phyloP scores from a whole-genome alignment of 2,113 vertebrate genomes.

The Shinisaurus crocodilurus region DNA sequence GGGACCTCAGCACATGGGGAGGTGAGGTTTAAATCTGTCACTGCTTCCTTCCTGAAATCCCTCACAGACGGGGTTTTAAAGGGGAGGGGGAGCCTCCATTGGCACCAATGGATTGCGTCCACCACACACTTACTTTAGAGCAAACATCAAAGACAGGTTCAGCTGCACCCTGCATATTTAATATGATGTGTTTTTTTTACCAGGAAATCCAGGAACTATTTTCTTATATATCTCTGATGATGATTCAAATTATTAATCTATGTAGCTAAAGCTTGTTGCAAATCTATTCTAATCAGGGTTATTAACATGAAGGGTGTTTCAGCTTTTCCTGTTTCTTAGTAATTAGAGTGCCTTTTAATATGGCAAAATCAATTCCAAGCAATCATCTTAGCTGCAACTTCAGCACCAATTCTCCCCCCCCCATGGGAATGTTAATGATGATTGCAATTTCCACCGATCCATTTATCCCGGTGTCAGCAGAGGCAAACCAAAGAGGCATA shows the following conservation, averaged over 20 bases:
- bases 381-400: constrained; percentile 51
- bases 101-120: too few relatives aligned
- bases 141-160: too few relatives aligned
- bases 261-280: constrained; percentile 29
- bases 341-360: constrained; percentile 39
- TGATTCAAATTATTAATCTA: constrained; percentile 35
- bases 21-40: too few relatives aligned
- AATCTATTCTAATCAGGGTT: constrained; percentile 49
- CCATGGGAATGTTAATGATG: constrained; percentile 39
- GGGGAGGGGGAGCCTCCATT: too few relatives aligned
- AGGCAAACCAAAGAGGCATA: constrained; percentile 17
- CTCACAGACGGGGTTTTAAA: neutral
- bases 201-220: neutral
- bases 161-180: too few relatives aligned
- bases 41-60: too few relatives aligned
- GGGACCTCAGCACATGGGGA: too few relatives aligned
- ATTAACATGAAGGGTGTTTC: constrained; percentile 33
- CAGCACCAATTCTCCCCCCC: constrained; percentile 40
- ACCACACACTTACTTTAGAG: too few relatives aligned
- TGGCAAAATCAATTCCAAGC: constrained; percentile 36
- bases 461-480: constrained; percentile 31
- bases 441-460: constrained; percentile 24
- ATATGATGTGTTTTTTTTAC: too few relatives aligned
- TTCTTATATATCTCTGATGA: neutral
- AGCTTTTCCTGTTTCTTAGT: constrained; percentile 42